Conservation (phyloP, 1,140 invertebrate species). For the Ostrea denselamellosa region DNA sequence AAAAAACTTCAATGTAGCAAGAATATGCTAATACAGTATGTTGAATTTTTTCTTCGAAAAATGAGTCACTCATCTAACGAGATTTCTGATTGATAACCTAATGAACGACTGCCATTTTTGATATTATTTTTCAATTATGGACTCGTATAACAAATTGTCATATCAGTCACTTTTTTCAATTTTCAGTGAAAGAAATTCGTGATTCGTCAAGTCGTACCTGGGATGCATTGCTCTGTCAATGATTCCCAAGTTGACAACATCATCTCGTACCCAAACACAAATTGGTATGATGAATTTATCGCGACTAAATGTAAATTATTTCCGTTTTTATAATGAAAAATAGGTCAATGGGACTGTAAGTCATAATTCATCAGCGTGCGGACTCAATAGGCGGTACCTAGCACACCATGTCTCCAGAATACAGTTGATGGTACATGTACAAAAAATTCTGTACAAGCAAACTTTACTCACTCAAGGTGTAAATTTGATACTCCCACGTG, state of each 20-base stretch:
- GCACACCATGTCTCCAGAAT: neutral
- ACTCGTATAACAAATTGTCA: conserved; percentile 32
- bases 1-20: no score
- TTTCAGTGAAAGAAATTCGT: neutral
- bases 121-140: neutral
- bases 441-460: no score
- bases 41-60: neutral
- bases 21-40: no score
- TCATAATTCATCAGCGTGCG: neutral
- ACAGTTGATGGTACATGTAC: no score
- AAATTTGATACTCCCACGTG: no score
- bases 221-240: neutral
- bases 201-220: conserved; percentile 25
- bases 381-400: neutral
- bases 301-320: conserved; percentile 23
- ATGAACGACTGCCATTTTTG: neutral
- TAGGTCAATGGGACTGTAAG: neutral
- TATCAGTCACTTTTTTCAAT: conserved; percentile 14
- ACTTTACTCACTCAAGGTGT: no score
- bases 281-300: conserved; percentile 22
- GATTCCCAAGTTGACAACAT: conserved; percentile 13
- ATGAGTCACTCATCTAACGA: neutral
- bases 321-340: neutral
- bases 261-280: neutral
- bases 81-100: neutral